A percentile compares a stretch with the other conserved stretches of the same genome.
These are phyloP conservation scores for Tipula helvola DNA, from an alignment of 2,888 invertebrate genomes.

Conservation along the genomic window DNA sequence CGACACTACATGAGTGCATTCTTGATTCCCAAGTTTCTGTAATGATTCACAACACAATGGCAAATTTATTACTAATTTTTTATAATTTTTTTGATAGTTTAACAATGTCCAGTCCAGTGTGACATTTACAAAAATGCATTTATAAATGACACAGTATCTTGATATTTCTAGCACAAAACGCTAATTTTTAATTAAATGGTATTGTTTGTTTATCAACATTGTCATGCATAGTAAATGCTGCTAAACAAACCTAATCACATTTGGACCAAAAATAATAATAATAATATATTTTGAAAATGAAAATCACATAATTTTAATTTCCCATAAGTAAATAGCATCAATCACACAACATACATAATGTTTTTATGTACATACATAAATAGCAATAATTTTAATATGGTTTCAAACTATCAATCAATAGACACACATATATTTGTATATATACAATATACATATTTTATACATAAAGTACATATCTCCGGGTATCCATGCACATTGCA, in stretches of 20 bases:
- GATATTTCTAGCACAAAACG: too few relatives aligned
- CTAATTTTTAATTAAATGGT: too few relatives aligned
- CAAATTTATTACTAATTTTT: too few relatives aligned
- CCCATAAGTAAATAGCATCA: background rate
- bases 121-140: too few relatives aligned
- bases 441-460: background rate
- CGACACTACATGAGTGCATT: too few relatives aligned
- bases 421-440: background rate
- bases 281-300: background rate
- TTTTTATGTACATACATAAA: background rate
- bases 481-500: background rate
- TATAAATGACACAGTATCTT: too few relatives aligned
- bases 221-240: too few relatives aligned
- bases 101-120: too few relatives aligned
- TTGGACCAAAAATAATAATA: background rate
- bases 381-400: background rate
- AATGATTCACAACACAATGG: too few relatives aligned
- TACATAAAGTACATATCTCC: background rate
- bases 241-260: background rate
- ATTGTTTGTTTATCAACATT: too few relatives aligned
- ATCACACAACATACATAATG: background rate
- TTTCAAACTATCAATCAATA: background rate
- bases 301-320: background rate
- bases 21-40: too few relatives aligned
- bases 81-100: too few relatives aligned